Conservation (phyloP, 1,140 invertebrate genomes). For the Schlechtendalia chinensis region DNA sequence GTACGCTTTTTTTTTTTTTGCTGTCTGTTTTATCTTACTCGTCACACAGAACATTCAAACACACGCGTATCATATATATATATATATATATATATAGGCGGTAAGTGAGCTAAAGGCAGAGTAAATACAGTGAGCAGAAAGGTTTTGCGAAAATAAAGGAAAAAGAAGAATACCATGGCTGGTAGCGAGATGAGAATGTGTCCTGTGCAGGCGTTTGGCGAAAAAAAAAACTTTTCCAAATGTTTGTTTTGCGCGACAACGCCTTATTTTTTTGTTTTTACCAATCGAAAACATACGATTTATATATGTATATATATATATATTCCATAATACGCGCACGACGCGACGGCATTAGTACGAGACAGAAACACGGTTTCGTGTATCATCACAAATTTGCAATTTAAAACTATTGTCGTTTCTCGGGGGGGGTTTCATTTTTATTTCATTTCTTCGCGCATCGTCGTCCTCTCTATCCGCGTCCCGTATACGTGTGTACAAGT, state of each 20-base stretch:
- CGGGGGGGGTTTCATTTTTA: no score
- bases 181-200: conserved; percentile 8
- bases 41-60: conserved; percentile 10
- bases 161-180: background rate
- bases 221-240: background rate
- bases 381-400: conserved; percentile 21
- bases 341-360: background rate
- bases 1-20: conserved; percentile 8
- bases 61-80: background rate
- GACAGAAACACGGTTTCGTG: background rate
- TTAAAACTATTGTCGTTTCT: conserved; percentile 19
- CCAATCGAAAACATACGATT: background rate
- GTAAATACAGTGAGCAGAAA: background rate
- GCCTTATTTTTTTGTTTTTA: background rate
- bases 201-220: background rate
- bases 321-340: background rate
- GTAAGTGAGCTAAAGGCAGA: background rate
- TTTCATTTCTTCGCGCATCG: no score
- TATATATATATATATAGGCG: no score
- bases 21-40: background rate
- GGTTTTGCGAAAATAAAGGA: background rate
- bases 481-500: no score
- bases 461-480: no score
- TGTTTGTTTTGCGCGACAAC: conserved; percentile 8
- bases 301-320: background rate